Base-by-base conservation (phyloP, 2,113 vertebrate species). In the Nannobrachium achirus region DNA sequence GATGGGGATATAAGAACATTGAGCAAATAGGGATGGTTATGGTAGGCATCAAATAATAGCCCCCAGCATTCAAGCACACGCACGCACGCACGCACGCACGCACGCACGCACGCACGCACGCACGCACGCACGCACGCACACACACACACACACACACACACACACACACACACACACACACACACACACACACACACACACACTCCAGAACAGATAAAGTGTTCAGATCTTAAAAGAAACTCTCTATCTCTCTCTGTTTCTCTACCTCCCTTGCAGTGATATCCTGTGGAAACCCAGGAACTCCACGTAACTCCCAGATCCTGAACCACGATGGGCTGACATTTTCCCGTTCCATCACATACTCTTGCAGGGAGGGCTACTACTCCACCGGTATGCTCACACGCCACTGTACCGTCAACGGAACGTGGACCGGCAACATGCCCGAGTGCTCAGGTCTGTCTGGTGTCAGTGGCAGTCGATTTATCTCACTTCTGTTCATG, bases 281-380 rank as follows among this genome's bases (percentile, higher is more conserved):
- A 69, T 98, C 96, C 15, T 99, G 97, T 72, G 97, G 97, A 49
- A 99, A 98, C 65, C 97, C 97, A 0, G 97, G 97, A 60, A 98
- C 97, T 0, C 97, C 97, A 58, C 92, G 94, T 72, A 99, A 98
- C 0, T 88, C 96, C 2, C 89, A 89, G 49, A 95, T 98, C 16
- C 61, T 94, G 55, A 94, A 94, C 80, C 97, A 96, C 1, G 96
- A 98, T 0, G 96, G 96, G 78, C 87, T 98, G 64, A 89, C 94
- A 0, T 98, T 97, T 86, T 96, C 96, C 75, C 96, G 93, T 71
- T 97, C 97, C 57, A 94, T 98, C 15, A 95, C 95, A 1, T 99
- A 99, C 0, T 67, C 95, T 57, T 99, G 97, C 76, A 92, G 96
- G 41, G 96, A 98, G 64, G 97, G 97, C 1, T 97, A 95, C 82